Conservation (phyloP, 2,797 vertebrate genomes). For the Paratrypauchen microcephalus region DNA sequence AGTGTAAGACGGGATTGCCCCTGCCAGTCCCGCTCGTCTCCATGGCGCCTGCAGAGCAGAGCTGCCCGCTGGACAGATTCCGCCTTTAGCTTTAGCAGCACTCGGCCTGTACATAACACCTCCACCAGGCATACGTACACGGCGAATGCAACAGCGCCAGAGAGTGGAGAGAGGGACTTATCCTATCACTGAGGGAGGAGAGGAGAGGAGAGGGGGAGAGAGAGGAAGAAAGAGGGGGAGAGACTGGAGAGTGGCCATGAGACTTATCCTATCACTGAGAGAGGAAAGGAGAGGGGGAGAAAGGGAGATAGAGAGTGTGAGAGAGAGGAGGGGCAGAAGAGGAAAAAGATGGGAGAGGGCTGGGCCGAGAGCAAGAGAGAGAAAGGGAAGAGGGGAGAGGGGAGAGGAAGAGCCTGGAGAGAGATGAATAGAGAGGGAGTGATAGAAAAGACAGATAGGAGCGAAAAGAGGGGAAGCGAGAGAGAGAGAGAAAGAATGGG, state of each 20-base stretch:
- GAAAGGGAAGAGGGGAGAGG: no score
- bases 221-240: no score
- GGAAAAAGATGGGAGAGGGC: no score
- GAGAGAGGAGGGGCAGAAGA: no score
- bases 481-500: no score
- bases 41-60: slow-evolving; percentile 60
- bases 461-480: no score
- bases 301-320: no score
- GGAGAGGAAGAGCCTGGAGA: no score
- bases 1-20: slow-evolving; percentile 54
- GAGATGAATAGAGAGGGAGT: no score
- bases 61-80: slow-evolving; percentile 67
- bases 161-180: slow-evolving; percentile 26
- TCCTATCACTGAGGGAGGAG: slow-evolving; percentile 20
- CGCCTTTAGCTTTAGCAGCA: slow-evolving; percentile 42
- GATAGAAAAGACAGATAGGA: no score
- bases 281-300: not conserved
- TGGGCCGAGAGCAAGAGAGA: no score
- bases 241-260: no score
- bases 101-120: slow-evolving; percentile 63
- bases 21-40: slow-evolving; percentile 60
- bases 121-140: slow-evolving; percentile 63
- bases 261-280: slow-evolving; percentile 38
- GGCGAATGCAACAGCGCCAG: slow-evolving; percentile 33
- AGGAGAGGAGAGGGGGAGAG: not conserved